Percentiles rank a stretch among this genome's conserved stretches.
Evolutionary conservation across 1,140 invertebrate genomes (phyloP).

Genomic region (Macrocentrus cingulum): DNA sequence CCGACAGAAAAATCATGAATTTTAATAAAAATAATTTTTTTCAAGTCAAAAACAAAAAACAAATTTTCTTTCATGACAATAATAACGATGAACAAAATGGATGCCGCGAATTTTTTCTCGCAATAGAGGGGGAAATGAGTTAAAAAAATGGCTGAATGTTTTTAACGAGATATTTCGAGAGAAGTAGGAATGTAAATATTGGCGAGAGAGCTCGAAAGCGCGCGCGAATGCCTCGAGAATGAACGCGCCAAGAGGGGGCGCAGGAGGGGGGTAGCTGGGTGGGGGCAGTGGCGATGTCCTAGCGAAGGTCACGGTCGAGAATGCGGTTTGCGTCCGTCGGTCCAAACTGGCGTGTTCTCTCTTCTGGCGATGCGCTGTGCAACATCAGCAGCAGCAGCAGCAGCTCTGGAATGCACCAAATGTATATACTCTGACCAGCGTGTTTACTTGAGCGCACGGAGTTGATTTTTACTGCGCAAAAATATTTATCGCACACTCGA

Average conservation of each 20-base stretch:
- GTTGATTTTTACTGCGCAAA: too few species aligned
- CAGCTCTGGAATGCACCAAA: constrained; percentile 51
- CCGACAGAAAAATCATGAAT: too few species aligned
- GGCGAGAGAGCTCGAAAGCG: neutral
- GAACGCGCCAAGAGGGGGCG: constrained; percentile 25
- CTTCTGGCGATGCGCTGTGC: neutral
- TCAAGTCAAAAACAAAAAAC: too few species aligned
- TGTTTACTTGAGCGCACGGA: too few species aligned
- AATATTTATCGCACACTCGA: too few species aligned
- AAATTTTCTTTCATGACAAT: too few species aligned
- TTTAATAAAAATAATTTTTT: too few species aligned
- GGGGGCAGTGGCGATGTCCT: constrained; percentile 58
- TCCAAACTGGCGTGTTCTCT: constrained; percentile 46
- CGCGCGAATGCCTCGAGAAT: neutral
- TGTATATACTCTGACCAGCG: constrained; percentile 41
- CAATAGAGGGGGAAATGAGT: too few species aligned
- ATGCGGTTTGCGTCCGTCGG: constrained; percentile 56
- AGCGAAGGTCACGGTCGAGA: constrained; percentile 61
- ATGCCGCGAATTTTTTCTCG: too few species aligned
- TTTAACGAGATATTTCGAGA: constrained; percentile 1
- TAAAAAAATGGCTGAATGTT: neutral
- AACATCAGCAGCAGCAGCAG: constrained; percentile 36
- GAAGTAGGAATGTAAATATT: too few species aligned
- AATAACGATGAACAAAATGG: too few species aligned
- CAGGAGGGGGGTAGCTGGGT: constrained; percentile 18